Evolutionary conservation across 2,888 invertebrate species (phyloP).

Genomic region (Colostygia pectinataria): DNA sequence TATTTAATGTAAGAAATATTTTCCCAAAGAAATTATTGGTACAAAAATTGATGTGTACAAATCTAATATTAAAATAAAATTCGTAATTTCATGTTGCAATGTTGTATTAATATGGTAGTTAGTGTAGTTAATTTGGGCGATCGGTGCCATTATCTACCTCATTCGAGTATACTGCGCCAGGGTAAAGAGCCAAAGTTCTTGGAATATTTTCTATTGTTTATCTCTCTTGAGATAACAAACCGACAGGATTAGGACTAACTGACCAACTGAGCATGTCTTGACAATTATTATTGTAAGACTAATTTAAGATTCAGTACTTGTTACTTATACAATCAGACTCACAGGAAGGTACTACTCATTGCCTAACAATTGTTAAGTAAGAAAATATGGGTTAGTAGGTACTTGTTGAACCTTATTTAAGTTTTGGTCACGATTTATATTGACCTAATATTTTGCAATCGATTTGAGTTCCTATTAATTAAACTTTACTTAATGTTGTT

Average conservation of each 20-base stretch:
- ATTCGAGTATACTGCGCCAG: constrained; percentile 62
- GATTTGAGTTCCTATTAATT: constrained; percentile 78
- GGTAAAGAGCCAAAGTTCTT: constrained; percentile 77
- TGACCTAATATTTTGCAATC: constrained; percentile 56
- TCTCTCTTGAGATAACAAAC: constrained; percentile 55
- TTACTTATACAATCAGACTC: neutral
- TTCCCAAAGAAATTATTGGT: constrained; percentile 82
- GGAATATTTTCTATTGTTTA: constrained; percentile 68
- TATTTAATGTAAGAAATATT: constrained; percentile 58
- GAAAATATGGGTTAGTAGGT: neutral
- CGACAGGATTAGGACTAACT: constrained; percentile 40
- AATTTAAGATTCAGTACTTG: constrained; percentile 47
- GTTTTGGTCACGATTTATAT: constrained; percentile 24
- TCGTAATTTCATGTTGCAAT: constrained; percentile 76
- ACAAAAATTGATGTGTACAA: constrained; percentile 80
- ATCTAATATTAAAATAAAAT: constrained; percentile 67
- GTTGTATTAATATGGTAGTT: constrained; percentile 73
- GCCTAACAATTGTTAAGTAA: neutral
- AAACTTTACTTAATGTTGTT: constrained; percentile 54
- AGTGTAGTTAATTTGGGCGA: constrained; percentile 60
- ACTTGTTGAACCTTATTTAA: constrained; percentile 1
- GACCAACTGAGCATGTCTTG: constrained; percentile 42
- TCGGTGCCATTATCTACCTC: constrained; percentile 79
- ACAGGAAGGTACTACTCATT: neutral
- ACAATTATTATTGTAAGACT: constrained; percentile 62